A percentile compares a stretch with the other conserved stretches of the same genome.
Evolutionary conservation across 1,140 invertebrate genomes (phyloP).

Genomic region (Drosophila azteca): DNA sequence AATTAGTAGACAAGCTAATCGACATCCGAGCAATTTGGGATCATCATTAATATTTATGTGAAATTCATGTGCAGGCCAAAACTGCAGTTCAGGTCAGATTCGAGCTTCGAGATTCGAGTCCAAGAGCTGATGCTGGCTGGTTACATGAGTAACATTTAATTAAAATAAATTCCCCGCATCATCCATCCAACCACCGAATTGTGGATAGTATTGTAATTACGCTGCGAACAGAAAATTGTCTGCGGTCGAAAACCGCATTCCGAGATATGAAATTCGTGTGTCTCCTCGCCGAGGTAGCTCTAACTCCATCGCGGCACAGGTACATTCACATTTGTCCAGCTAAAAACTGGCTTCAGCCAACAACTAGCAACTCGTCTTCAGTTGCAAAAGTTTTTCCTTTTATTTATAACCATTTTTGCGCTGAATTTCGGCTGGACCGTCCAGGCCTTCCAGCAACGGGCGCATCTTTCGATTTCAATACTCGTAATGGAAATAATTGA

Average conservation of each 20-base stretch:
- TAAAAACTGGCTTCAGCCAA: conserved; percentile 38
- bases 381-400: conserved; percentile 68
- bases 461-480: conserved; percentile 39
- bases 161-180: conserved; percentile 43
- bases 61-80: conserved; percentile 41
- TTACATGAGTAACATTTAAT: conserved; percentile 53
- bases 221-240: conserved; percentile 45
- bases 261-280: conserved; percentile 70
- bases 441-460: not conserved
- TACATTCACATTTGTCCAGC: conserved; percentile 44
- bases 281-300: conserved; percentile 36
- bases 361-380: conserved; percentile 37
- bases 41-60: conserved; percentile 51
- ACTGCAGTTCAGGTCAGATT: conserved; percentile 10
- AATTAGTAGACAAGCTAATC: conserved; percentile 54
- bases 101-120: too few species aligned
- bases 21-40: conserved; percentile 42
- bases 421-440: not conserved
- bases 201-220: conserved; percentile 37
- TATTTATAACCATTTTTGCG: conserved; percentile 21
- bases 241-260: conserved; percentile 54
- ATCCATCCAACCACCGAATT: conserved; percentile 31
- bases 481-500: conserved; percentile 50
- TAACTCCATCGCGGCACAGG: conserved; percentile 11
- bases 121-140: not conserved